phyloP scores from a whole-genome alignment of 2,797 vertebrate genomes.

The Paramormyrops hopkinsi region DNA sequence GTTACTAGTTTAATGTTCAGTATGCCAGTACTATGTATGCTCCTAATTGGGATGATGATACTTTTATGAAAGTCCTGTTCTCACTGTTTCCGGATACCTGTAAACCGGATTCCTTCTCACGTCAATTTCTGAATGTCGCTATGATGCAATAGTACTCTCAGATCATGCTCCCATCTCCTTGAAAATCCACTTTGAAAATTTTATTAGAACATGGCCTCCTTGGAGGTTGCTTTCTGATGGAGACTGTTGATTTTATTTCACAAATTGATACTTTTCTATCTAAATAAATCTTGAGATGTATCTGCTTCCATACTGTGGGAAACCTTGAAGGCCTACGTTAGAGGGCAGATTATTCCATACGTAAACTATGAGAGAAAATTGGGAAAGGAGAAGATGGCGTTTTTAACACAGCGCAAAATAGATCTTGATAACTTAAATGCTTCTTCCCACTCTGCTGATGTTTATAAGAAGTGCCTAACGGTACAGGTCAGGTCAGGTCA shows the following conservation, averaged over 20 bases:
- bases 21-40: too few relatives aligned
- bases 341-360: not conserved
- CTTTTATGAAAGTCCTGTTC: too few relatives aligned
- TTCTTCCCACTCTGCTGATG: not conserved
- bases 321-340: not conserved
- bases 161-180: not conserved
- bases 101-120: not conserved
- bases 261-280: slow-evolving; percentile 3
- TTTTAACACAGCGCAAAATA: not conserved
- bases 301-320: slow-evolving; percentile 25
- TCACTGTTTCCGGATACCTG: too few relatives aligned
- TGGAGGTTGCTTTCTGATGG: slow-evolving; percentile 20
- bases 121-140: not conserved
- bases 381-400: not conserved
- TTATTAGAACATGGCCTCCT: not conserved
- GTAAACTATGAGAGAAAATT: not conserved
- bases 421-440: not conserved
- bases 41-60: too few relatives aligned
- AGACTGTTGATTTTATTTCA: slow-evolving; percentile 14
- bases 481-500: not conserved
- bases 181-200: not conserved
- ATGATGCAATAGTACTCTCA: not conserved
- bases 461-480: not conserved
- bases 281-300: not conserved
- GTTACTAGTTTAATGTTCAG: too few relatives aligned